Evolutionary conservation across 2,797 vertebrate genomes (phyloP).

Genomic region (Xenops minutus): DNA sequence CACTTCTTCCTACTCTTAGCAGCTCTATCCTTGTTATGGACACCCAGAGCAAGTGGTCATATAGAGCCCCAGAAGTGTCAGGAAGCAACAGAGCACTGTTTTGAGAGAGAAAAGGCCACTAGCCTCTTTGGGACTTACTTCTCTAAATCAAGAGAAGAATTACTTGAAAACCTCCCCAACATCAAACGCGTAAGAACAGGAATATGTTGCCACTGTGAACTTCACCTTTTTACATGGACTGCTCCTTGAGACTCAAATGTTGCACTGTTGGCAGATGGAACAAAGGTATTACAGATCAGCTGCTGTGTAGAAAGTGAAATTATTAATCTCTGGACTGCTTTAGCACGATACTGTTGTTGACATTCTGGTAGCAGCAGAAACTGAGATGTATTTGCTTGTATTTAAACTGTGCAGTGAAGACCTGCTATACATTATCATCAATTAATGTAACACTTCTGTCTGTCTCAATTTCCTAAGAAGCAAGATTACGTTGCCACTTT

Average conservation of each 20-base stretch:
- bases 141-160: not conserved
- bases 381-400: not conserved
- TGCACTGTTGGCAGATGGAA: rapidly evolving
- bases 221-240: not conserved
- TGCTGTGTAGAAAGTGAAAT: not conserved
- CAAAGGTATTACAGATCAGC: not conserved
- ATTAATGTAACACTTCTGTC: not conserved
- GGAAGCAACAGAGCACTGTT: not conserved
- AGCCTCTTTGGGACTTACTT: not conserved
- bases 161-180: not conserved
- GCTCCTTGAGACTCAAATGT: not conserved
- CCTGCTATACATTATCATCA: not conserved
- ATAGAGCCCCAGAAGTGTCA: not conserved
- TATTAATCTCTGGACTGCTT: not conserved
- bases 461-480: not conserved
- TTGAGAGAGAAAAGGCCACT: not conserved
- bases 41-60: not conserved
- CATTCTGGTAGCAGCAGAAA: not conserved
- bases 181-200: not conserved
- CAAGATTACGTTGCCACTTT: not conserved
- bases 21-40: not conserved
- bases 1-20: not conserved
- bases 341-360: not conserved
- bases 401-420: not conserved
- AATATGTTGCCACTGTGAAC: not conserved